Base-by-base conservation (phyloP, 1,140 invertebrate species). In the Nasonia vitripennis region DNA sequence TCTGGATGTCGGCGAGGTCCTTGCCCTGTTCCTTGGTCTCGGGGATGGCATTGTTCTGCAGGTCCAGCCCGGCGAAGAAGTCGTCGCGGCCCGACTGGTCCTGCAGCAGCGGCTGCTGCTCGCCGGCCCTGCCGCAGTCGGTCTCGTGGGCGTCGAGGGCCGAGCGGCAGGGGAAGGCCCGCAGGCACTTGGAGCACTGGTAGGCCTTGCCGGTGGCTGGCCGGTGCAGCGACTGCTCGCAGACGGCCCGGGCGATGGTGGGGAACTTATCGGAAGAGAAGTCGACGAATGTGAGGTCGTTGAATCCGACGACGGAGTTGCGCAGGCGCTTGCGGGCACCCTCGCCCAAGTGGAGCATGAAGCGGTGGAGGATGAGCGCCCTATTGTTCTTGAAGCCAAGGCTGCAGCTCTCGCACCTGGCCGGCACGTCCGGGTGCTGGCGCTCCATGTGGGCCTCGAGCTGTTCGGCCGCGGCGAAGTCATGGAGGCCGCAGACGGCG, bases 1-100 rank as follows among this genome's bases (percentile, higher is more conserved):
- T 96, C 88, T 96, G 96, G 37, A 98, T 97, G 87, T 97, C 97
- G n/a, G 97, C 97, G 77, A 97, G 91, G 89, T 98, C 96, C 90
- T 95, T 95, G 12, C 94, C 94, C 78, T 27, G 27, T 1, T 94
- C 93, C 70, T 90, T 89, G 0, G 89, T 91, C 45, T 95, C 90
- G 3, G 89, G 1, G 0, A 94, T 91, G 0, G 95, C 93, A 78
- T 95, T 95, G 89, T 96, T 96, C 88, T 96, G 96, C 0, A 98
- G 93, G 88, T 97, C 96, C 17, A 98, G 93, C 45, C 96, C 95
- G 1, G 96, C 96, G 86, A 98, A 96, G 90, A 98, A 98, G 75
- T 97, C 95, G 51, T 96, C 95, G 71, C 97, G 94, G 20, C 94
- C 92, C 2, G 95, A 94, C 17, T 95, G 92, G 62, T 94, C 94